These are phyloP conservation scores for Xerus inauris DNA, from an alignment of 2,113 vertebrate genomes.

Conservation along the genomic window DNA sequence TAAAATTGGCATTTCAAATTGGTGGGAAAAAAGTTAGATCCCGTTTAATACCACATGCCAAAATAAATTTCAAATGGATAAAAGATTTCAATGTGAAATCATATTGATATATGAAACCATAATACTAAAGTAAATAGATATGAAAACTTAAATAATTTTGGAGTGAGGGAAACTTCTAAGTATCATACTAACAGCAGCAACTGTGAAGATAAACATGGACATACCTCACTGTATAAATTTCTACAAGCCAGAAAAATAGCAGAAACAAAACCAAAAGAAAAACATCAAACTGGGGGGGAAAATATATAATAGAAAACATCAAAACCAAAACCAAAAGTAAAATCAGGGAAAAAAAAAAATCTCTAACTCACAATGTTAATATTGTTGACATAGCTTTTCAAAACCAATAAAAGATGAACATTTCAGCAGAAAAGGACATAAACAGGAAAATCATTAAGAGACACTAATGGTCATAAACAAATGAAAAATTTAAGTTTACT, in stretches of 20 bases:
- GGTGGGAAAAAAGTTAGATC: not conserved
- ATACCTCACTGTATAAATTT: not conserved
- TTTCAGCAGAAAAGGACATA: not conserved
- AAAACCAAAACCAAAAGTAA: conserved; percentile 31
- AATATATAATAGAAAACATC: not conserved
- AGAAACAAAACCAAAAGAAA: conserved; percentile 28
- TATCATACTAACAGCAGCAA: not conserved
- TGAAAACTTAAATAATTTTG: not conserved
- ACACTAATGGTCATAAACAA: not conserved
- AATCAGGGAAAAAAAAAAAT: not conserved
- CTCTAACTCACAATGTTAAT: not conserved
- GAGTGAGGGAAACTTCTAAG: not conserved
- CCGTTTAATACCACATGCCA: conserved; percentile 5
- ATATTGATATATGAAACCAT: not conserved
- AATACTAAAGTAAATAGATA: not conserved
- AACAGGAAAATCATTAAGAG: conserved; percentile 11
- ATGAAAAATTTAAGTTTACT: conserved; percentile 10
- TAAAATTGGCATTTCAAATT: conserved; percentile 49
- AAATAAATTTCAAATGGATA: conserved; percentile 17
- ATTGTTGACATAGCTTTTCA: not conserved
- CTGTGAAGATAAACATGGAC: not conserved
- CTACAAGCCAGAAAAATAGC: not conserved
- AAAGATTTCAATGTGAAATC: conserved; percentile 21
- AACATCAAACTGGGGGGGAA: not conserved
- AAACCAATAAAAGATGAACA: not conserved